phyloP scores from a whole-genome alignment of 2,888 invertebrate genomes.

The Bembecia ichneumoniformis region DNA sequence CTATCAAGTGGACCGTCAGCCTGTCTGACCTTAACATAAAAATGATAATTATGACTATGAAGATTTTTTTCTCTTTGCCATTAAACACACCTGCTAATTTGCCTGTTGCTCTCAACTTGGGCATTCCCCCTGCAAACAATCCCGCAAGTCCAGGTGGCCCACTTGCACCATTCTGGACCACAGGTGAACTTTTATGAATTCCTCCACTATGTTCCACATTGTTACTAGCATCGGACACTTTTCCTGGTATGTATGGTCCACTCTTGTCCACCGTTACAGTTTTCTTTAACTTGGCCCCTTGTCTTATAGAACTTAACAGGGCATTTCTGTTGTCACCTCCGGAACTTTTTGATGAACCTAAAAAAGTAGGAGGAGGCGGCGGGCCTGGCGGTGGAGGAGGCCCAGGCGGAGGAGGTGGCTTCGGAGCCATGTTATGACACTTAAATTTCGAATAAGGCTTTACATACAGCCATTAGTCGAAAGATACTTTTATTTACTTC shows the following conservation, averaged over 20 bases:
- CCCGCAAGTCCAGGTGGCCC: constrained; percentile 74
- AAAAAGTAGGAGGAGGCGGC: constrained; percentile 67
- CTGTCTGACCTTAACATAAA: no score
- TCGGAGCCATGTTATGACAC: constrained; percentile 41
- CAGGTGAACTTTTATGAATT: constrained; percentile 23
- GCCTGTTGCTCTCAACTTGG: constrained; percentile 82
- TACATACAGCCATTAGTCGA: constrained; percentile 31
- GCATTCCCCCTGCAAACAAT: constrained; percentile 87
- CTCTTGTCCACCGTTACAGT: constrained; percentile 92
- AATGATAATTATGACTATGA: no score
- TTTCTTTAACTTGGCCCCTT: constrained; percentile 86
- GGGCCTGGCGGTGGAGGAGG: constrained; percentile 77
- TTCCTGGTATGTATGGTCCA: constrained; percentile 82
- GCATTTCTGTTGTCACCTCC: constrained; percentile 76
- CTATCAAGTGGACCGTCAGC: no score
- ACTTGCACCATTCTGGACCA: constrained; percentile 46
- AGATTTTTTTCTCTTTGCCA: no score
- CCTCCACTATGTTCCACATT: constrained; percentile 33
- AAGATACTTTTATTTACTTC: constrained; percentile 11
- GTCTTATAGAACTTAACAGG: constrained; percentile 85
- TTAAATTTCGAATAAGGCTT: constrained; percentile 13
- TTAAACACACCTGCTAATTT: constrained; percentile 48
- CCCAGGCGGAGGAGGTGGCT: constrained; percentile 76
- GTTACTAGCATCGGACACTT: constrained; percentile 51
- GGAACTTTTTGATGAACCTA: constrained; percentile 54